A percentile compares a stretch with the other conserved stretches of the same genome.
phyloP scores from a whole-genome alignment of 2,888 invertebrate species.

The Morpho achilles region DNA sequence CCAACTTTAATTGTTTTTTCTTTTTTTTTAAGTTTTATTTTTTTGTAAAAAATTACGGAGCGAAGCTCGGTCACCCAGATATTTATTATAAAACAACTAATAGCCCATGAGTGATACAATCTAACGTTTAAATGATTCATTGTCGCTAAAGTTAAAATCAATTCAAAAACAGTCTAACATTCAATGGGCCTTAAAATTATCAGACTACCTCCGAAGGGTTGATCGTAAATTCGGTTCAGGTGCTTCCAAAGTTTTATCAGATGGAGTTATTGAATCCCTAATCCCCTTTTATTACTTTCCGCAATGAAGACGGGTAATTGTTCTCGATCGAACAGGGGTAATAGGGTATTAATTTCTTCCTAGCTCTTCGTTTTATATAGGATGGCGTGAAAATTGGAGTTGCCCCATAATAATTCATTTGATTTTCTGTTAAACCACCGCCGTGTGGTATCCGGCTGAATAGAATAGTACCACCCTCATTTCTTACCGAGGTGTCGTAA shows the following conservation, averaged over 20 bases:
- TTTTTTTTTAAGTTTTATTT: no score
- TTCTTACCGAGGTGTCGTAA: no score
- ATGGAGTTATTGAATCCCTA: conserved; percentile 61
- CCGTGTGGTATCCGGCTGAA: no score
- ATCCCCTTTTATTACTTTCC: conserved; percentile 61
- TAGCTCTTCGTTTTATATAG: conserved; percentile 22
- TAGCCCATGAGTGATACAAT: neutral
- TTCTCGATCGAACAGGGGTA: conserved; percentile 37
- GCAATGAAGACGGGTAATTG: conserved; percentile 48
- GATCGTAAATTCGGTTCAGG: conserved; percentile 51
- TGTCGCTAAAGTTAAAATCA: neutral
- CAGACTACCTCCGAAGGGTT: conserved; percentile 42
- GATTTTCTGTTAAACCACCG: no score
- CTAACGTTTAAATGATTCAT: neutral
- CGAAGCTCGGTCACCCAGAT: no score
- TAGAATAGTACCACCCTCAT: no score
- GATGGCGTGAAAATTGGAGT: neutral
- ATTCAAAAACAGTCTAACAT: conserved; percentile 18
- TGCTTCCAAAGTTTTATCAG: conserved; percentile 51
- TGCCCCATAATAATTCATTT: no score
- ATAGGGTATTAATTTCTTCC: conserved; percentile 37
- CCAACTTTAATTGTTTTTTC: no score
- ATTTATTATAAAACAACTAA: no score
- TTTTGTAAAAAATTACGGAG: no score
- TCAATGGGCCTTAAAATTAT: conserved; percentile 31